Conservation (phyloP, 92 coral and sea anemone genomes). For the Heliopora coerulea region DNA sequence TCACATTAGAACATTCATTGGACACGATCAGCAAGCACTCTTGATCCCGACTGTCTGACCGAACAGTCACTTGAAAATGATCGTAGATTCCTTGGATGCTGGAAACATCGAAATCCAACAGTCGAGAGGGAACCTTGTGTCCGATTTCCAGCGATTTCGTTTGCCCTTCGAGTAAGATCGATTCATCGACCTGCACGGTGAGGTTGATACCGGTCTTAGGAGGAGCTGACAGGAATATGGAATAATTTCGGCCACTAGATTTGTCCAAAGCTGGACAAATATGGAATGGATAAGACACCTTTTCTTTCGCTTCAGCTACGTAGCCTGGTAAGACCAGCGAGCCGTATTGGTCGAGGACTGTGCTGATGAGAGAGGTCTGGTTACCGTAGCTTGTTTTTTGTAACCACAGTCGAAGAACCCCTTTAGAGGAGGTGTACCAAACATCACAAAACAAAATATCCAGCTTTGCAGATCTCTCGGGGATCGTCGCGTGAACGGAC, state of each 20-base stretch:
- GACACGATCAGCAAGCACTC: conserved; percentile 74
- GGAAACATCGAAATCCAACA: conserved; percentile 66
- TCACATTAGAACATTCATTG: conserved; percentile 58
- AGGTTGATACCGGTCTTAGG: conserved; percentile 43
- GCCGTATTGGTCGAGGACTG: conserved; percentile 7
- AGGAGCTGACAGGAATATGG: conserved; percentile 25
- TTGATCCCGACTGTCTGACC: conserved; percentile 56
- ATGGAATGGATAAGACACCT: conserved; percentile 22
- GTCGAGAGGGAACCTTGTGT: conserved; percentile 62
- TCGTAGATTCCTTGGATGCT: conserved; percentile 50
- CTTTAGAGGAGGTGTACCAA: conserved; percentile 31
- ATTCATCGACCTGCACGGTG: conserved; percentile 64
- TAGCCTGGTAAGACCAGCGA: conserved; percentile 9
- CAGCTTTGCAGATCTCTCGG: neutral
- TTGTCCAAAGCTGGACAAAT: conserved; percentile 4
- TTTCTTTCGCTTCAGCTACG: conserved; percentile 11
- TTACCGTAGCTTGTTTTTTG: neutral
- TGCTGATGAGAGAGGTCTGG: conserved; percentile 6
- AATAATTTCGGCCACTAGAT: conserved; percentile 14
- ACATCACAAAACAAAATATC: conserved; percentile 15
- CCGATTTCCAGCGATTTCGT: conserved; percentile 53
- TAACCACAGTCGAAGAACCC: conserved; percentile 72
- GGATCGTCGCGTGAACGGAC: neutral
- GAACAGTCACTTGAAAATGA: conserved; percentile 64
- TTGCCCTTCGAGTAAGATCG: conserved; percentile 58